Base-by-base conservation (phyloP, 2,888 invertebrate genomes). In the Tetragnatha montana region DNA sequence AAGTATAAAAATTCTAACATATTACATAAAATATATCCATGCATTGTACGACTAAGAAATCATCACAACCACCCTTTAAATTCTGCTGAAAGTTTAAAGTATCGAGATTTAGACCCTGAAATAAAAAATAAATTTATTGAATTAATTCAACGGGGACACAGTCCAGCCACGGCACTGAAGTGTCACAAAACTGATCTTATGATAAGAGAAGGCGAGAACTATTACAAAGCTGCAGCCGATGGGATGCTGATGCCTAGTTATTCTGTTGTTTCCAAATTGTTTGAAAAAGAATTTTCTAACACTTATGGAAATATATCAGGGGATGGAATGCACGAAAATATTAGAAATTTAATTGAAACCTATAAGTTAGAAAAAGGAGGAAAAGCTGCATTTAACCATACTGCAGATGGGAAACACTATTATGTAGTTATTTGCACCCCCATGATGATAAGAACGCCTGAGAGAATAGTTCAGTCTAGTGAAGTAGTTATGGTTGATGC, bases 121-220 rank as follows among this genome's bases (percentile, higher is more conserved):
- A 22, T 71, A 7, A 71, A 69, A 70, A 22, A 71, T 12, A 81
- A 73, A 19, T 8, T 81, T 8, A 12, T 81, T 10, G 19, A 71
- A n/a, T 81, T 81, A 73, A 73, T 81, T 73, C 6, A 71, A 19
- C 17, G 14, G 6, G 81, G 81, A 17, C 50, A 81, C 50, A 71
- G 19, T 49, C 49, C 82, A 19, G 19, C 82, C 21, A 69, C 73
- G 49, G 82, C 82, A 10, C 51, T 82, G 14, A 68, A 21, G 6
- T n/a, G 8, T 8, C 22, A 73, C 22, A 82, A 82, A 51, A 19
- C 49, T 47, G 73, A 82, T 50, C 51, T 82, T 17, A 50, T 73
- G 71, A 2, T 73, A 49, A 14, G 74, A 50, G 19, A 19, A 14
- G 82, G 82, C 21, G 21, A 73, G 4, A 22, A 82, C 8, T 82